Conservation (phyloP, 2,888 invertebrate genomes). For the Yponomeuta sedellus region DNA sequence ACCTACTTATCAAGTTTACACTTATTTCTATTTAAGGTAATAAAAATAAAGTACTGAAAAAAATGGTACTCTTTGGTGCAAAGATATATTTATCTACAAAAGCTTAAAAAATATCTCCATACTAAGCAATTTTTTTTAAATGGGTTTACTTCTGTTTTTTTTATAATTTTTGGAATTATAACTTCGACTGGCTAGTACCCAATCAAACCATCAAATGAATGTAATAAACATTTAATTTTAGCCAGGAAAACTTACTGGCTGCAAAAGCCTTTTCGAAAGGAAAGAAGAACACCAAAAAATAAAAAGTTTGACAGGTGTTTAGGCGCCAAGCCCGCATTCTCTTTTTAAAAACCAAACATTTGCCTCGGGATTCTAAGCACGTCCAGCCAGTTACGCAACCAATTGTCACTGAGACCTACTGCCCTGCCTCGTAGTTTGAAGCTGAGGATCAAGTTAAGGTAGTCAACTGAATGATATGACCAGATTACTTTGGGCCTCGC, state of each 20-base stretch:
- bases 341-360: constrained; percentile 39
- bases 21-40: too few relatives aligned
- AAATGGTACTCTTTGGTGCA: too few relatives aligned
- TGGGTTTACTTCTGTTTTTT: too few relatives aligned
- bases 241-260: background rate
- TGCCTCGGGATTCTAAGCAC: constrained; percentile 47
- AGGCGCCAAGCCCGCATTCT: constrained; percentile 57
- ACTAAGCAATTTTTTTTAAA: too few relatives aligned
- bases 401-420: background rate
- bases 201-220: too few relatives aligned
- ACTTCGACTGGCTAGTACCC: too few relatives aligned
- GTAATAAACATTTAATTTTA: too few relatives aligned
- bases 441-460: background rate
- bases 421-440: background rate
- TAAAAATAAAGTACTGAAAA: too few relatives aligned
- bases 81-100: too few relatives aligned
- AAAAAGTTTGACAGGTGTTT: constrained; percentile 50
- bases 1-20: too few relatives aligned
- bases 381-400: constrained; percentile 32
- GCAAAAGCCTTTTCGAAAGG: background rate
- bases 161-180: too few relatives aligned
- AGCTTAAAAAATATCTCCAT: too few relatives aligned
- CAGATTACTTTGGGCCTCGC: background rate
- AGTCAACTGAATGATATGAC: background rate
- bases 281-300: constrained; percentile 23